A percentile compares a stretch with the other conserved stretches of the same genome.
Evolutionary conservation across 2,888 invertebrate species (phyloP).

Genomic region (Galeopsomyia nigrocyanea): DNA sequence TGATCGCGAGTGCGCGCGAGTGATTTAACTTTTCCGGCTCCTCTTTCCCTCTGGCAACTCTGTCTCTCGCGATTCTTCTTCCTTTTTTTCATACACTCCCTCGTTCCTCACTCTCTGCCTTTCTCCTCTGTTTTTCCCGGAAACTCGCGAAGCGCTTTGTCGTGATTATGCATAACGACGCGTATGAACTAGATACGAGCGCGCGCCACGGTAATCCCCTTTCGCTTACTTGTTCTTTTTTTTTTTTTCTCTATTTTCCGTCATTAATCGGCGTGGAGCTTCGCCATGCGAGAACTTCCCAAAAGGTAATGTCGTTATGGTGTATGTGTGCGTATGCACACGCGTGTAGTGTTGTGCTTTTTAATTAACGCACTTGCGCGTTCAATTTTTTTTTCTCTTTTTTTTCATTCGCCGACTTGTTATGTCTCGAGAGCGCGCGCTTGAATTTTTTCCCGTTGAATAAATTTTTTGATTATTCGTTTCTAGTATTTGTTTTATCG

Average conservation of each 20-base stretch:
- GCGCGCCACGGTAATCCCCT: slow-evolving; percentile 25
- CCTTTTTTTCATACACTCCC: background rate
- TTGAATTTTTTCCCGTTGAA: slow-evolving; percentile 7
- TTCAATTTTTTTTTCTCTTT: slow-evolving; percentile 17
- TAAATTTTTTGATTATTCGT: slow-evolving; percentile 10
- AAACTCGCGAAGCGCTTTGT: slow-evolving; percentile 42
- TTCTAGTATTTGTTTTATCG: background rate
- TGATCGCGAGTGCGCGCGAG: slow-evolving; percentile 18
- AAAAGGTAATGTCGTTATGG: slow-evolving; percentile 22
- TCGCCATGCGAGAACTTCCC: slow-evolving; percentile 8
- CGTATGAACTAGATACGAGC: slow-evolving; percentile 38
- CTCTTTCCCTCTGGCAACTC: background rate
- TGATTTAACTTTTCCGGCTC: slow-evolving; percentile 35
- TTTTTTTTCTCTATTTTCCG: slow-evolving; percentile 21
- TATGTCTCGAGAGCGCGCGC: background rate
- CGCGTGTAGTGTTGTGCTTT: background rate
- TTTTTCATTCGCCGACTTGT: background rate
- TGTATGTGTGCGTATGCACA: background rate
- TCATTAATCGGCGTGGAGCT: slow-evolving; percentile 38
- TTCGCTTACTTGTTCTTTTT: background rate
- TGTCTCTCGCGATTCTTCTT: background rate
- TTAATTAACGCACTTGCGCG: slow-evolving; percentile 36
- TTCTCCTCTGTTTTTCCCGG: slow-evolving; percentile 12
- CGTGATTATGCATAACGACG: slow-evolving; percentile 48
- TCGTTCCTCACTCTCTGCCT: background rate